Conservation (phyloP, 2,113 vertebrate species). For the Thunnus maccoyii region DNA sequence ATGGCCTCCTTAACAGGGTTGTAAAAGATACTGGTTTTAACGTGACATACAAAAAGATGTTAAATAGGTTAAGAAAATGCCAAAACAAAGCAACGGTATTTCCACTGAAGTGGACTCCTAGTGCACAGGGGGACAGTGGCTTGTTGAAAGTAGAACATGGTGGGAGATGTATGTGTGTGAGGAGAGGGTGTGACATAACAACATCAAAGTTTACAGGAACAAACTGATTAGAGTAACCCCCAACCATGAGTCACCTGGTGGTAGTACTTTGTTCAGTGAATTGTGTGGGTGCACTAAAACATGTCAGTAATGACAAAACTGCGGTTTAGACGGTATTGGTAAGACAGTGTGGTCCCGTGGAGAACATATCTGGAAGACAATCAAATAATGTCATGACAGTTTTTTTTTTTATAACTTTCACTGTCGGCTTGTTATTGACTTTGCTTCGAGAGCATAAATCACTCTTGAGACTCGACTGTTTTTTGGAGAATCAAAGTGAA, state of each 20-base stretch:
- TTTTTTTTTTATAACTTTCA: neutral
- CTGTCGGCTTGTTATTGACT: no score
- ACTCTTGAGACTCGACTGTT: no score
- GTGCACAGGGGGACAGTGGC: neutral
- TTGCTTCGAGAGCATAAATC: no score
- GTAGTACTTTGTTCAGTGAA: constrained; percentile 16
- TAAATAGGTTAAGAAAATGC: constrained; percentile 29
- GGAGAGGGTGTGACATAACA: constrained; percentile 32
- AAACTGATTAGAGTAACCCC: constrained; percentile 20
- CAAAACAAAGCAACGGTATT: constrained; percentile 5
- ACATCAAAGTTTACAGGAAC: constrained; percentile 51
- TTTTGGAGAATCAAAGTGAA: no score
- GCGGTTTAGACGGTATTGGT: constrained; percentile 13
- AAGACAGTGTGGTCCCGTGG: neutral
- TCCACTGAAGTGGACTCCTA: constrained; percentile 6
- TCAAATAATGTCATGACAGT: neutral
- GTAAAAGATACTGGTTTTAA: neutral
- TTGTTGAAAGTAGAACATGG: constrained; percentile 39
- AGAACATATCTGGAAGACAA: neutral
- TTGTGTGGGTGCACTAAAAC: constrained; percentile 37
- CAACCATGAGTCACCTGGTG: constrained; percentile 52
- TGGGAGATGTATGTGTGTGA: constrained; percentile 18
- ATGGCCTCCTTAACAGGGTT: constrained; percentile 8
- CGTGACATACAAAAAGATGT: constrained; percentile 22
- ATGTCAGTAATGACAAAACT: constrained; percentile 13